Percentiles rank a stretch among this genome's conserved stretches.
phyloP scores from a whole-genome alignment of 2,888 invertebrate genomes.

The Lasioglossum pauxillum region DNA sequence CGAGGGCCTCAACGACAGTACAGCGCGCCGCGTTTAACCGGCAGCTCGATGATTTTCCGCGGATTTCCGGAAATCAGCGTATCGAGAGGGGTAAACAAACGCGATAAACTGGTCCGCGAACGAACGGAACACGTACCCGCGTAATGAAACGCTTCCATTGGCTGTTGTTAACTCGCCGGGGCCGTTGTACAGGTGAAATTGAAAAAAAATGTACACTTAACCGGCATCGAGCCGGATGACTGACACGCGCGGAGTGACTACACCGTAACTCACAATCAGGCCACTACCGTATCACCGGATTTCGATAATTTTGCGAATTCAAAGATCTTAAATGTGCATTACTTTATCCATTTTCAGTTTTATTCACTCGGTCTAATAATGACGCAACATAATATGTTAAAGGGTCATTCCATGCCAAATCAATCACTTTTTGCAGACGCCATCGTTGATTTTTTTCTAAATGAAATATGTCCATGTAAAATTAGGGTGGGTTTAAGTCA shows the following conservation, averaged over 20 bases:
- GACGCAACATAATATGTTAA: too few relatives aligned
- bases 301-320: too few relatives aligned
- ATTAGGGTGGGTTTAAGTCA: too few relatives aligned
- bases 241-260: not conserved
- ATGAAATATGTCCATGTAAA: too few relatives aligned
- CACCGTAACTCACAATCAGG: too few relatives aligned
- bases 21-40: slow-evolving; percentile 23
- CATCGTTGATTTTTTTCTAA: too few relatives aligned
- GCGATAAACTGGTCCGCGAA: slow-evolving; percentile 20
- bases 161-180: slow-evolving; percentile 54
- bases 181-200: slow-evolving; percentile 19
- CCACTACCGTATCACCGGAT: too few relatives aligned
- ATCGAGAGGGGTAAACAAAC: slow-evolving; percentile 31
- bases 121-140: slow-evolving; percentile 46
- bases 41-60: slow-evolving; percentile 56
- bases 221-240: not conserved
- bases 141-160: slow-evolving; percentile 71
- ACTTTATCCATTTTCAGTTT: too few relatives aligned
- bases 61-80: slow-evolving; percentile 63
- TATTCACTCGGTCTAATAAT: too few relatives aligned
- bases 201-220: not conserved
- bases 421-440: too few relatives aligned
- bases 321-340: too few relatives aligned
- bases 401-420: too few relatives aligned
- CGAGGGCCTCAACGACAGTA: slow-evolving; percentile 1